Evolutionary conservation across 1,140 invertebrate species (phyloP).

Genomic region (Scaptomyza montana): DNA sequence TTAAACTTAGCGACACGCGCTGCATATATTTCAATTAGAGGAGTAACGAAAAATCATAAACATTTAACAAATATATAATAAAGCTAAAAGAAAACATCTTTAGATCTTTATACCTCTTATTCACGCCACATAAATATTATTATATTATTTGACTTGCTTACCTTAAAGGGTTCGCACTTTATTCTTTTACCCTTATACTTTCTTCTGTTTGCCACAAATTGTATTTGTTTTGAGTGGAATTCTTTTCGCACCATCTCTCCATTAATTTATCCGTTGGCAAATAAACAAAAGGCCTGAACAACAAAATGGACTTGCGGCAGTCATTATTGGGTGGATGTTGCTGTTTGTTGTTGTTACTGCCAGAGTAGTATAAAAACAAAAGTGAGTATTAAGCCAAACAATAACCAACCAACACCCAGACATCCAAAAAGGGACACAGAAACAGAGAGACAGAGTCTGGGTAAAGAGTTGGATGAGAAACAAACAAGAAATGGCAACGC

Average conservation of each 20-base stretch:
- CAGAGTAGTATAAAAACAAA: slow-evolving; percentile 52
- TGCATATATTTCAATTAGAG: background rate
- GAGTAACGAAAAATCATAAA: background rate
- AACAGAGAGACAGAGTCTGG: background rate
- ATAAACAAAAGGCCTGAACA: slow-evolving; percentile 68
- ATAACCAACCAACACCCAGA: slow-evolving; percentile 25
- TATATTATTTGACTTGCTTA: no score
- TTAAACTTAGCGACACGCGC: background rate
- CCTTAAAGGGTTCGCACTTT: no score
- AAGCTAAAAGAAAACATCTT: no score
- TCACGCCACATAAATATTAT: no score
- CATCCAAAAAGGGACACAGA: background rate
- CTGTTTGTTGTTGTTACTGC: slow-evolving; percentile 10
- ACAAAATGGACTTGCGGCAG: slow-evolving; percentile 68
- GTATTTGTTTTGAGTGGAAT: slow-evolving; percentile 34
- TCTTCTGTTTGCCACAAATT: background rate
- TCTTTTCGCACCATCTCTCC: slow-evolving; percentile 40
- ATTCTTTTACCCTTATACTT: background rate
- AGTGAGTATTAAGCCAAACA: slow-evolving; percentile 51
- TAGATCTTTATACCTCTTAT: no score
- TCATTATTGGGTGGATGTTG: slow-evolving; percentile 69
- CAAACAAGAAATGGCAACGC: slow-evolving; percentile 59
- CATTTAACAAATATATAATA: no score
- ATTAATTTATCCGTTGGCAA: slow-evolving; percentile 70
- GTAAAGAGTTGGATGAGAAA: background rate